Conservation (phyloP, 2,888 invertebrate genomes). For the Eristalinus sepulchralis region DNA sequence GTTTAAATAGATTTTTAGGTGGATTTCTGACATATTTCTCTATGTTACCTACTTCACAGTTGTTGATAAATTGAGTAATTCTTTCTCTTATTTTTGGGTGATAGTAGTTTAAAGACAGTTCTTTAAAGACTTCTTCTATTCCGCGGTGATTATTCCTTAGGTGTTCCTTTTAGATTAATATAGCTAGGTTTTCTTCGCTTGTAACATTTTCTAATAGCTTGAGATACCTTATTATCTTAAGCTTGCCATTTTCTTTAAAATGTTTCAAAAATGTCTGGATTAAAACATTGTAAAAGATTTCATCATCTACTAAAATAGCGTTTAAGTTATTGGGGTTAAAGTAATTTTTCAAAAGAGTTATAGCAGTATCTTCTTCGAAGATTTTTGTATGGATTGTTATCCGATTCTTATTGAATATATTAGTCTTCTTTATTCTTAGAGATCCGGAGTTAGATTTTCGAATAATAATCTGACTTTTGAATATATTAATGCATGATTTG, state of each 20-base stretch:
- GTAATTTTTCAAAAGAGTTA: neutral
- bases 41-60: neutral
- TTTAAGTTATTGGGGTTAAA: constrained; percentile 2
- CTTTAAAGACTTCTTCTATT: neutral
- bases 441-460: neutral
- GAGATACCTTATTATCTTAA: neutral
- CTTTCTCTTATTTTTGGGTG: neutral
- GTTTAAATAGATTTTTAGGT: neutral
- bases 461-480: neutral
- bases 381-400: neutral
- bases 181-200: neutral
- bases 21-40: constrained; percentile 5
- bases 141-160: neutral
- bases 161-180: neutral
- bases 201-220: neutral
- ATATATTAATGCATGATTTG: neutral
- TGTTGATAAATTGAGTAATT: neutral
- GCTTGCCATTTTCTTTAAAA: neutral
- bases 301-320: neutral
- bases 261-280: neutral
- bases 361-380: neutral
- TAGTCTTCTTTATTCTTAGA: neutral
- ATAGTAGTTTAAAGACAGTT: neutral
- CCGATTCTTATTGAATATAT: neutral
- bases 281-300: neutral